A percentile compares a stretch with the other conserved stretches of the same genome.
phyloP scores from a whole-genome alignment of 1,140 invertebrate species.

The Lucilia cuprina region DNA sequence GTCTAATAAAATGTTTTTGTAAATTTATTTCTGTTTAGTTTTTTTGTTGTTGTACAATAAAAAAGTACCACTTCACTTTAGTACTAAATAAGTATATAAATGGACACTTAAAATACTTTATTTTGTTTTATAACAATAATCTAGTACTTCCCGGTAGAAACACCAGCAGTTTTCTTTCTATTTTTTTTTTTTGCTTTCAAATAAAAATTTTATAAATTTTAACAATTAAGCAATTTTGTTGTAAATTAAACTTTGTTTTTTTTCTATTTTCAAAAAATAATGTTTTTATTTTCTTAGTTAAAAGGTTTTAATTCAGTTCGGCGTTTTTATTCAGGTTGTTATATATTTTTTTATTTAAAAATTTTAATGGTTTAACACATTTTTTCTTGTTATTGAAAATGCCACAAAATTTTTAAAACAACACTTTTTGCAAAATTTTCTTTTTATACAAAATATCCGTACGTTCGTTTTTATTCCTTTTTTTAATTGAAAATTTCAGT shows the following conservation, averaged over 20 bases:
- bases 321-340: conserved; percentile 4
- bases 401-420: conserved; percentile 11
- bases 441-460: conserved; percentile 35
- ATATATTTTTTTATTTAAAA: background rate
- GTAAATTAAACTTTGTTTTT: background rate
- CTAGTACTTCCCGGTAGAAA: background rate
- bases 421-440: background rate
- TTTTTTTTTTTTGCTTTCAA: background rate
- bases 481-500: conserved; percentile 19
- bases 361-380: conserved; percentile 21
- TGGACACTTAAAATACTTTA: background rate
- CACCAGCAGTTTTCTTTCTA: no score
- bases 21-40: background rate
- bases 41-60: background rate
- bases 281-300: background rate
- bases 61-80: background rate
- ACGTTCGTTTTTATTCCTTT: conserved; percentile 30
- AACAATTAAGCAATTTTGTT: background rate
- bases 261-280: background rate
- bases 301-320: background rate
- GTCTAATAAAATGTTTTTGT: background rate
- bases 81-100: no score
- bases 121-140: background rate
- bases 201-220: background rate
- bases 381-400: conserved; percentile 21